Conservation (phyloP, 2,888 invertebrate species). For the Pterostichus madidus region DNA sequence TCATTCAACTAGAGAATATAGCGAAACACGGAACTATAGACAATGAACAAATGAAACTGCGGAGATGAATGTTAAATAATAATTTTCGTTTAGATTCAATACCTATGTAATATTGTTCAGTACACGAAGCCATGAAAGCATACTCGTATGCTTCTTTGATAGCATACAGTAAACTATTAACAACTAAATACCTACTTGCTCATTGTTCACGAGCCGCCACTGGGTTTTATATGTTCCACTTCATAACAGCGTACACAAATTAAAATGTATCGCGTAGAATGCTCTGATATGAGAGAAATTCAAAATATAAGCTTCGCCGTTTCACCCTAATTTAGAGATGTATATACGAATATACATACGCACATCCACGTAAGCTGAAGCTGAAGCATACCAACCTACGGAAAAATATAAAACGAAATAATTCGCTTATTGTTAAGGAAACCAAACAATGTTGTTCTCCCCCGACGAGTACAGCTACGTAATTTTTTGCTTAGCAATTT, state of each 20-base stretch:
- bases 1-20: too few relatives aligned
- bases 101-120: background rate
- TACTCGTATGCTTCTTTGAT: background rate
- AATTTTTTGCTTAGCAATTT: too few relatives aligned
- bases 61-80: background rate
- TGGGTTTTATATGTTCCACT: constrained; percentile 56
- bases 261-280: constrained; percentile 63
- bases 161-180: constrained; percentile 5
- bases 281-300: constrained; percentile 57
- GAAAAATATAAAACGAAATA: constrained; percentile 43
- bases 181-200: background rate
- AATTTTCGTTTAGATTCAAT: background rate
- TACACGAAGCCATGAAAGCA: background rate
- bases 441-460: constrained; percentile 21
- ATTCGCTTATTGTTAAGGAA: constrained; percentile 32
- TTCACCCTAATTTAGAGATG: constrained; percentile 58
- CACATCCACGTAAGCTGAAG: background rate
- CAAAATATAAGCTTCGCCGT: constrained; percentile 58
- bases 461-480: background rate
- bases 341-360: constrained; percentile 18
- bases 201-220: constrained; percentile 43
- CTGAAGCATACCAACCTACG: background rate
- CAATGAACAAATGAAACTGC: background rate
- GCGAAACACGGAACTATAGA: background rate
- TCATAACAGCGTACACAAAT: constrained; percentile 62